phyloP scores from a whole-genome alignment of 2,888 invertebrate species.

The Tipula vernalis region DNA sequence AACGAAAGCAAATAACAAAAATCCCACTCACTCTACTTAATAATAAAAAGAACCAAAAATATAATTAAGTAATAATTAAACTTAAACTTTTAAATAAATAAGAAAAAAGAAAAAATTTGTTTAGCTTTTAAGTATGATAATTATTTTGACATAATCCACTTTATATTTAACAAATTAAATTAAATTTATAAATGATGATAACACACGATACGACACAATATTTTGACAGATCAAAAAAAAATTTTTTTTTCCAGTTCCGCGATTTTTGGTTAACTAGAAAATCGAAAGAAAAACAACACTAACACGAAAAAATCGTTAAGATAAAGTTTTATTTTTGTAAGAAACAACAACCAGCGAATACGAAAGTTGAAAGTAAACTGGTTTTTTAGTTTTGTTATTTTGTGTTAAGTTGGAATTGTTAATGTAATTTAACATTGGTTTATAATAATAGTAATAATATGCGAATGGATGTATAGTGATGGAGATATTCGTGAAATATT shows the following conservation, averaged over 20 bases:
- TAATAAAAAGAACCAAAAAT: neutral
- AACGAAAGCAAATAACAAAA: neutral
- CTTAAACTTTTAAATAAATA: neutral
- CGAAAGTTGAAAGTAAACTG: conserved; percentile 11
- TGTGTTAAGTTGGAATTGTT: neutral
- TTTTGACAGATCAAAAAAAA: neutral
- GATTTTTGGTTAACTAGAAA: neutral
- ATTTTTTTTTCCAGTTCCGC: neutral
- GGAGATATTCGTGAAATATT: neutral
- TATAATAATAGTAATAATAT: neutral
- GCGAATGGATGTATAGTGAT: neutral
- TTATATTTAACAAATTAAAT: neutral
- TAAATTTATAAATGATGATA: neutral
- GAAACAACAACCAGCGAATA: conserved; percentile 7
- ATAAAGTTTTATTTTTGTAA: neutral
- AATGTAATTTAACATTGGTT: neutral
- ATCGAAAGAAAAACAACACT: neutral
- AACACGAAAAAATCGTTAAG: neutral
- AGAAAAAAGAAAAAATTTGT: neutral
- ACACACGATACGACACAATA: neutral
- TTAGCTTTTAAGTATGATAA: neutral
- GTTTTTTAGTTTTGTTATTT: neutral
- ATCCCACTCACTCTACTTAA: neutral
- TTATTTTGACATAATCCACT: neutral
- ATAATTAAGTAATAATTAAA: neutral